A percentile compares a stretch with the other conserved stretches of the same genome.
Conservation (phyloP, 2,888 invertebrate genomes). For the Perithous albicinctus region DNA sequence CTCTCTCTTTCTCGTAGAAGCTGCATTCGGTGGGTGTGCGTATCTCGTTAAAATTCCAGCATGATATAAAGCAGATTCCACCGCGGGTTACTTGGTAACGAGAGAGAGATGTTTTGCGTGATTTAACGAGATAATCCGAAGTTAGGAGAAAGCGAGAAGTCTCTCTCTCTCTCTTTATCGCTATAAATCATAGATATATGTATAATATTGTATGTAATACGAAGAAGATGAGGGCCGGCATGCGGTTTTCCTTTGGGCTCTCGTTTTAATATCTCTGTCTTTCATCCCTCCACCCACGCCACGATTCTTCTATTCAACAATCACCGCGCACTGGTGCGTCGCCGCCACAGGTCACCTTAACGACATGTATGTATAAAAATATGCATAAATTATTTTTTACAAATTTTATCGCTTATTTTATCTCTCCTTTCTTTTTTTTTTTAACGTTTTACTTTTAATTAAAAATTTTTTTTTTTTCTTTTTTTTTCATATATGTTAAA, state of each 20-base stretch:
- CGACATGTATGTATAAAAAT: neutral
- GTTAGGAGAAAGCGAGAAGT: neutral
- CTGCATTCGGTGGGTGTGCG: neutral
- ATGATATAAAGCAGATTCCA: neutral
- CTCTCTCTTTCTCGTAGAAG: neutral
- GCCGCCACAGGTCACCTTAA: neutral
- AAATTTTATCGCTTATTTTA: constrained; percentile 1
- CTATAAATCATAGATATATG: constrained; percentile 44
- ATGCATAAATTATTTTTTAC: neutral
- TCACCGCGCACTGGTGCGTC: constrained; percentile 31
- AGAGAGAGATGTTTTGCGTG: neutral
- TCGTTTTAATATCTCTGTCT: neutral
- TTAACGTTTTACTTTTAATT: no score
- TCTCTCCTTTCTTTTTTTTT: no score
- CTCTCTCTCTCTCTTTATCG: no score
- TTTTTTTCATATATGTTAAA: neutral
- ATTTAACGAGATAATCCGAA: constrained; percentile 36
- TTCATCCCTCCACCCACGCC: constrained; percentile 20
- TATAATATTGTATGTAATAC: constrained; percentile 42
- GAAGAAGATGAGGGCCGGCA: neutral
- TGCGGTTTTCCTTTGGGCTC: constrained; percentile 29
- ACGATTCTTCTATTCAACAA: constrained; percentile 40
- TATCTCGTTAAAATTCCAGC: constrained; percentile 31
- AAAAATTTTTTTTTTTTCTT: neutral
- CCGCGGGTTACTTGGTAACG: neutral